Evolutionary conservation across 2,113 vertebrate genomes (phyloP), one percentile per base, ranked within the genome.

Genomic region (Perca fluviatilis): DNA sequence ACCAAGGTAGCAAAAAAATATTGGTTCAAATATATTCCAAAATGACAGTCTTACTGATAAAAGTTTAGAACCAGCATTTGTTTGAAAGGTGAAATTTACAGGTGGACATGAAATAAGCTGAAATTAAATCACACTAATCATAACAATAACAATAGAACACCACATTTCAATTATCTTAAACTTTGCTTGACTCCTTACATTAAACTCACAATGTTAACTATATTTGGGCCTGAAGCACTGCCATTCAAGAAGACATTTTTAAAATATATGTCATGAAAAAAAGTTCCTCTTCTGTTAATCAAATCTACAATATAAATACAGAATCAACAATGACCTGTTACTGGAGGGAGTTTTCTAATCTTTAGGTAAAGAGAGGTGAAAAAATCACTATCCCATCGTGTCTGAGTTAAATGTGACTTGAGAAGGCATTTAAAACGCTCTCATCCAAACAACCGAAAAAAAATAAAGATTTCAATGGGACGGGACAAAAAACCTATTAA

Each of bases 1-100:
- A 70, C 49, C 47, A 63, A 67, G 18, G 49, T 27, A 43, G 36
- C 8, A 64, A 72, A 40, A 80, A 61, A 27, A 63, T 60, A 62
- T 77, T 33, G 58, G 51, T 25, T 66, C 47, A 73, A 84, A 74
- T 46, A 18, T 71, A 71, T 70, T 60, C 18, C 21, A 53, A 67
- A 67, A 53, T 67, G 36, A 71, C 54, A 71, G 53, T 33, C 40
- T 16, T 40, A 14, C 23, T 77, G 49, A 57, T 21, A 56, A 51
- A 49, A 51, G 33, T 72, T 72, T n/a, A 49, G 16, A 46, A 6
- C 1, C 2, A 15, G 51, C 14, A 23, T 79, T 63, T 23, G 27
- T 49, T 58, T 33, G 30, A 69, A 73, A 63, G 50, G 1, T 67
- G 11, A 65, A 40, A 61, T 18, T 23, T 50, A 21, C 9, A 50